Evolutionary conservation across 2,888 invertebrate genomes (phyloP).

Genomic region (Lithosia quadra): DNA sequence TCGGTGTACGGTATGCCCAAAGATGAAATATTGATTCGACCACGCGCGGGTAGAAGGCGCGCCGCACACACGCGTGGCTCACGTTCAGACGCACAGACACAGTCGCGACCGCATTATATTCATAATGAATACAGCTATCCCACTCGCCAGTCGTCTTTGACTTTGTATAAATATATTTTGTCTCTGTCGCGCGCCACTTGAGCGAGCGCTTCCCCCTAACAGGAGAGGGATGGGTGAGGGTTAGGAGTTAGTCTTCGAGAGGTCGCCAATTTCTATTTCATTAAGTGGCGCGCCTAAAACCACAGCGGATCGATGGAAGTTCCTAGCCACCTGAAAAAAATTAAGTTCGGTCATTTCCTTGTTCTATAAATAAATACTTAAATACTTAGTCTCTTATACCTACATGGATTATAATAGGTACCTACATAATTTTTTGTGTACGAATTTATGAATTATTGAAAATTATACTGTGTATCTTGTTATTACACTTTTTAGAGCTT

Average conservation of each 20-base stretch:
- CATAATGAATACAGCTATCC: constrained; percentile 87
- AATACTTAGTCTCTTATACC: too few species aligned
- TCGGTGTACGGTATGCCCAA: constrained; percentile 65
- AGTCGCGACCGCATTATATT: constrained; percentile 85
- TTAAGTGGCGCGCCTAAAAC: constrained; percentile 83
- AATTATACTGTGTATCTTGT: too few species aligned
- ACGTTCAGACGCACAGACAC: constrained; percentile 82
- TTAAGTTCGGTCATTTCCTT: constrained; percentile 29
- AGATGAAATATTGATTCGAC: constrained; percentile 85
- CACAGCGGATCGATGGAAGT: constrained; percentile 80
- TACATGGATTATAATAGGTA: too few species aligned
- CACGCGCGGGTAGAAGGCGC: constrained; percentile 73
- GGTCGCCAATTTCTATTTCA: constrained; percentile 86
- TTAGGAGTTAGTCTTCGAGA: constrained; percentile 84
- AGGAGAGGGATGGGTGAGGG: constrained; percentile 79
- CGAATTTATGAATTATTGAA: too few species aligned
- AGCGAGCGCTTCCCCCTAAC: constrained; percentile 69
- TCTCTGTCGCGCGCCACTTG: constrained; percentile 78
- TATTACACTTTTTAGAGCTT: too few species aligned
- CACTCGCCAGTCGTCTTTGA: constrained; percentile 85
- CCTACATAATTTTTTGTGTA: too few species aligned
- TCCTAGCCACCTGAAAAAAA: constrained; percentile 69
- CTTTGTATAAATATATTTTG: constrained; percentile 86
- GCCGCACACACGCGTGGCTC: constrained; percentile 70
- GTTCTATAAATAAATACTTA: neutral